Conservation (phyloP, 2,113 vertebrate species). For the Odobenus rosmarus region DNA sequence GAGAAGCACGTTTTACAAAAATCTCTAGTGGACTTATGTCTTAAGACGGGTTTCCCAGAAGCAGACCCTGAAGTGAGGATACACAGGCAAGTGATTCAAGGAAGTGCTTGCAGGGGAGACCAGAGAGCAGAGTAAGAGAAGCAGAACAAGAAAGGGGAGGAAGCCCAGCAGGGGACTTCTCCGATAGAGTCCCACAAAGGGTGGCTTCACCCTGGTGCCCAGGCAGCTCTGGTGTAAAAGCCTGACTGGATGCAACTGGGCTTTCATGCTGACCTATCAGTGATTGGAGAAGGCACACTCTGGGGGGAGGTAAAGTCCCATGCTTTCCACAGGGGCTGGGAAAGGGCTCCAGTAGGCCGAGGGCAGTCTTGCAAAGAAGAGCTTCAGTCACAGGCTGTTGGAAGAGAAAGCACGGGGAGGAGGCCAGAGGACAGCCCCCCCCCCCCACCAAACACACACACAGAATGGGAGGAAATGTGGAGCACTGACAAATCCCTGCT, state of each 20-base stretch:
- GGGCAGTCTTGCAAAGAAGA: not conserved
- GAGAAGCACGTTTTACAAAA: not conserved
- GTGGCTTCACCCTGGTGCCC: not conserved
- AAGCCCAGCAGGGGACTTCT: not conserved
- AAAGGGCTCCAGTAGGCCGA: not conserved
- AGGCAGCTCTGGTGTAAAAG: not conserved
- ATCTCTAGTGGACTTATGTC: not conserved
- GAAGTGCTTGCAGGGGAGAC: not conserved
- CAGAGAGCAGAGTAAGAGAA: not conserved
- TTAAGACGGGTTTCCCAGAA: constrained; percentile 5
- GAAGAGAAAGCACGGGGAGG: not conserved
- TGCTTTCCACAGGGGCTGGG: not conserved
- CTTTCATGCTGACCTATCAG: not conserved
- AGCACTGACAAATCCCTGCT: not conserved
- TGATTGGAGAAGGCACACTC: not conserved
- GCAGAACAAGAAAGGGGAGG: not conserved
- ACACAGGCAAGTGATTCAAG: not conserved
- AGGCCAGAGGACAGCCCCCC: not conserved
- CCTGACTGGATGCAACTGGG: not conserved
- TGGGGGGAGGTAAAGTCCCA: not conserved
- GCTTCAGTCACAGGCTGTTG: not conserved
- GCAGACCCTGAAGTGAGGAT: not conserved
- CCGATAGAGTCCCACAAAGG: not conserved
- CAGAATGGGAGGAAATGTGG: not conserved
- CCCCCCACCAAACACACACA: no score